Percentiles rank a stretch among this genome's conserved stretches.
Evolutionary conservation across 37 sponge, comb jelly and placozoan species (phyloP).

Genomic region (Oscarella lobularis): DNA sequence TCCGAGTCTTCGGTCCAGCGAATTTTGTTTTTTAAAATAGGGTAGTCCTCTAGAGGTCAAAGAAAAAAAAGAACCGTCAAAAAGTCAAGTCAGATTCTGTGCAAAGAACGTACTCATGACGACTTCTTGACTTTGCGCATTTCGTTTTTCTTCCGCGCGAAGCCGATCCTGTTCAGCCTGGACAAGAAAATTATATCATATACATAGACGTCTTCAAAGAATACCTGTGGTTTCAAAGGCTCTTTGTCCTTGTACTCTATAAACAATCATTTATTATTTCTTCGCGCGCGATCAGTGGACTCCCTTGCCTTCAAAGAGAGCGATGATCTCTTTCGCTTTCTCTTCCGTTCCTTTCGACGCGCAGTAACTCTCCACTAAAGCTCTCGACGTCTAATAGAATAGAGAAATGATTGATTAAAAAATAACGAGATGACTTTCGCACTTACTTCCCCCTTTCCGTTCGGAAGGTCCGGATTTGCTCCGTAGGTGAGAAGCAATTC

Average conservation of each 20-base stretch:
- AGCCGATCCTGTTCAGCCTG: neutral
- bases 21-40: constrained; percentile 35
- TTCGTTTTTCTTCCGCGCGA: neutral
- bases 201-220: neutral
- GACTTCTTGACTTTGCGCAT: neutral
- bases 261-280: neutral
- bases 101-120: neutral
- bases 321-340: constrained; percentile 34
- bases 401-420: neutral
- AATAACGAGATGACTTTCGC: neutral
- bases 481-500: constrained; percentile 57
- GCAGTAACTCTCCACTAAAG: constrained; percentile 22
- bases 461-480: constrained; percentile 24
- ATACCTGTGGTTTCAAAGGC: constrained; percentile 25
- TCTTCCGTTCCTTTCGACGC: constrained; percentile 25
- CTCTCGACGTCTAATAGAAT: neutral
- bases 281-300: neutral
- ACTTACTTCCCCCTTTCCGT: constrained; percentile 35
- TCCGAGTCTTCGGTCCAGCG: constrained; percentile 32
- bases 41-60: constrained; percentile 44
- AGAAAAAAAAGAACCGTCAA: neutral
- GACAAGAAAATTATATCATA: neutral
- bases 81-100: neutral
- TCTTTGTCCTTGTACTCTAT: constrained; percentile 16
- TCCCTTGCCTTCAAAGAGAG: constrained; percentile 26